Evolutionary conservation across 2,797 vertebrate genomes (phyloP), one percentile per base, ranked within the genome.

Genomic region (Luscinia luscinia): DNA sequence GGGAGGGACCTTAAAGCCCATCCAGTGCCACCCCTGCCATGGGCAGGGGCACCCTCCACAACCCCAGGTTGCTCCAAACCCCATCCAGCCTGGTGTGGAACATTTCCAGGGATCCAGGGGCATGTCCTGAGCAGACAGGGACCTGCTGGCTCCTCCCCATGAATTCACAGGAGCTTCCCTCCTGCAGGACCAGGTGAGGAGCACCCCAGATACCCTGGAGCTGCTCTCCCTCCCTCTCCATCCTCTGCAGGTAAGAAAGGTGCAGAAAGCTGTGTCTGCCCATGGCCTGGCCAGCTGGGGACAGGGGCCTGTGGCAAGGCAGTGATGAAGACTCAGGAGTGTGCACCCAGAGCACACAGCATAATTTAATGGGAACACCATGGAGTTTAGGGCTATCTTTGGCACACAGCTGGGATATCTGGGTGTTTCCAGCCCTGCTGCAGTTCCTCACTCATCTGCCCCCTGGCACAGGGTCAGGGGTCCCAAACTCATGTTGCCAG

Each of bases 11-110:
- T 64, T 30, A 58, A 30, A 70, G 12, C 4, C 12, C 34, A 66
- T 36, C 66, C 7, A 9, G 15, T 27, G 3, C 38, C 17, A 34
- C 5, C 6, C 7, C 7, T 64, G 51, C 38, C 28, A 9, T 14
- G 21, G 19, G n/a, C 5, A 52, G 43, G 38, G 17, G 40, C 64
- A 46, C 10, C 26, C 12, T 46, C 58, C 58, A 21, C 13, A 15
- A 5, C 3, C 30, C 30, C 51, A 66, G 11, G 18, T 1, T 27
- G 30, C 17, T 70, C 40, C 52, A 59, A 46, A 26, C 24, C 51
- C 38, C 0, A 0, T 20, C 21, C 11, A 64, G 0, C 34, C 21
- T 41, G 21, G 34, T n/a, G 58, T 54, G 22, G 52, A 15, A 27
- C 26, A 66, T 8, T 66, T 40, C 12, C 58, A 64, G 38, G 49